Base-by-base conservation (phyloP, 2,113 vertebrate genomes). In the Potamarius usumacintae region DNA sequence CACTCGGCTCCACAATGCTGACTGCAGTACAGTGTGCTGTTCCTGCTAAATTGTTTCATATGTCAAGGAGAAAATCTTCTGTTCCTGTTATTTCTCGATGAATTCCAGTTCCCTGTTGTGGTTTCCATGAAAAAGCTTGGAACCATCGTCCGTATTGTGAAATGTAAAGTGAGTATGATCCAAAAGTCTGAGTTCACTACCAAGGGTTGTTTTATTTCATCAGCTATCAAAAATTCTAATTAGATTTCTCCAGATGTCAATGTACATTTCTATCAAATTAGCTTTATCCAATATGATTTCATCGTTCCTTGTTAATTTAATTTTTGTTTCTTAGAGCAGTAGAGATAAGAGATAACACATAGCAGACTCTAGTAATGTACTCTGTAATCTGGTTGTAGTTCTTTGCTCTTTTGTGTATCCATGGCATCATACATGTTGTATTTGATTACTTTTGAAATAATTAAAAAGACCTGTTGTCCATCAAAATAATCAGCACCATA, bases 11-110 rank as follows among this genome's bases (percentile, higher is more conserved):
- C 27, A 42, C n/a, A 83, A 17, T 48, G 60, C 86, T 42, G 81
- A 81, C 58, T 42, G 69, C 71, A 77, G 48, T n/a, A 34, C 76
- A 57, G 48, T 25, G 76, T 34, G 62, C 15, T 9, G 15, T 55
- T 50, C n/a, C 82, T 78, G 60, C 20, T 84, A 78, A 84, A 84
- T n/a, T 20, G 5, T 83, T 83, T 77, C 86, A 55, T 83, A 42
- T 67, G 71, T 34, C 18, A 7, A 58, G 18, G 60, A 82, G 55
- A 82, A 82, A 82, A 81, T 69, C 27, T 71, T 50, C 53, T 9
- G 79, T 69, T 86, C 27, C 34, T 82, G 79, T 60, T 50, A 50
- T 82, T 87, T 82, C 69, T 20, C 60, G 71, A 78, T 58, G 52
- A 83, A 88, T 42, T 67, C 82, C 48, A 34, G 42, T 77, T 83